These are phyloP conservation scores for Ailurus styani DNA, from an alignment of 2,113 vertebrate species.

Conservation along the genomic window DNA sequence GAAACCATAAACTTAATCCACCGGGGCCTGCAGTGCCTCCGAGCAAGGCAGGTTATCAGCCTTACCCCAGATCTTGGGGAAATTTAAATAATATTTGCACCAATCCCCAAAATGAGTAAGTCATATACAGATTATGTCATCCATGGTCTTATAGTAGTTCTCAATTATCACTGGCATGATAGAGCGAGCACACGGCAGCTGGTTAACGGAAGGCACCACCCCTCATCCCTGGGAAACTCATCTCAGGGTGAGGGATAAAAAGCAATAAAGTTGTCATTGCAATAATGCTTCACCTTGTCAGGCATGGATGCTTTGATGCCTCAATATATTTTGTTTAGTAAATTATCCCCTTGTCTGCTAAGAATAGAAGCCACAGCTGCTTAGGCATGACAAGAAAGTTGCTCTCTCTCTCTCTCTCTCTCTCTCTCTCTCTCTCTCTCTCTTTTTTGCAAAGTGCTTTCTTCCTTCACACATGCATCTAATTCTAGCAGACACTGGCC, in stretches of 20 bases:
- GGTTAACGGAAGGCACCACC: neutral
- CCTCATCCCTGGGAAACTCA: neutral
- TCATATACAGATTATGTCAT: neutral
- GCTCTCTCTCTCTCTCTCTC: neutral
- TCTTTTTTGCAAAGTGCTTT: constrained; percentile 15
- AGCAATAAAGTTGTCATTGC: neutral
- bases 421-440: neutral
- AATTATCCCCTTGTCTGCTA: constrained; percentile 23
- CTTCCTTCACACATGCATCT: neutral
- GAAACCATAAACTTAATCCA: neutral
- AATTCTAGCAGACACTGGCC: neutral
- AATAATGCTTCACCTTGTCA: neutral
- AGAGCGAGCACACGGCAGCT: neutral
- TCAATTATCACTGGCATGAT: neutral
- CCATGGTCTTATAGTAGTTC: neutral
- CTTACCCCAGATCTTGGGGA: neutral
- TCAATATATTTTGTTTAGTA: neutral
- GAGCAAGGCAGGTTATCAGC: neutral
- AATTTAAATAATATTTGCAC: neutral
- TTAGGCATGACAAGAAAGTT: neutral
- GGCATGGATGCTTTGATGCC: neutral
- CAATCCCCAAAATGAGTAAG: neutral
- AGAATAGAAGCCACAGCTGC: constrained; percentile 42
- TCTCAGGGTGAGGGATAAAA: neutral
- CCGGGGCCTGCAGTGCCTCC: neutral